Evolutionary conservation across 2,113 vertebrate species (phyloP), one percentile per base, ranked within the genome.

Genomic region (Antennarius striatus): DNA sequence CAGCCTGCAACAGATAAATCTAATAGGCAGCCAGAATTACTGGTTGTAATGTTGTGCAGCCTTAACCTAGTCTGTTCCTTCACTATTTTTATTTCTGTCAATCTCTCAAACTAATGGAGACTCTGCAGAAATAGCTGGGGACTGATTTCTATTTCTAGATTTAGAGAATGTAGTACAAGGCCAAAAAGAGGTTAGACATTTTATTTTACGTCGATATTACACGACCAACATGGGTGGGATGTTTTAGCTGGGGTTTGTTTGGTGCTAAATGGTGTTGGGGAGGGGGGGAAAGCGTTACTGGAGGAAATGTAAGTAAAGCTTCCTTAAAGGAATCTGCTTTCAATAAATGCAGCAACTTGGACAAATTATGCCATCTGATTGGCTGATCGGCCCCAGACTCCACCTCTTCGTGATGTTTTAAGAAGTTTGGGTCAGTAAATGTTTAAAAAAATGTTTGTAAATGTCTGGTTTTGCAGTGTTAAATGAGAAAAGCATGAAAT

Each of bases 11-110:
- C 85, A 83, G 87, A 93, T 92, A 88, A 92, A 93, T 93, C 88
- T 91, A 87, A 83, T 55, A 90, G 91, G 89, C 90, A 91, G 88
- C 81, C 79, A 82, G 84, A 91, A 93, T 93, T 92, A 89, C 89
- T 91, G 87, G 82, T 90, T 85, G 89, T 93, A 87, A 93, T 92
- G 90, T 92, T 84, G 83, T 86, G 78, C 86, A 88, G 86, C 90
- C 85, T 90, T 89, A 90, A 90, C 88, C 87, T 77, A 87, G 85
- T 84, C 83, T 77, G 75, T 73, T 75, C 75, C 69, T 67, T 78
- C 71, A 67, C 80, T 69, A 57, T 78, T 83, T 82, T 80, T 86
- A 79, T 88, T 75, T 82, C 76, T 87, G 79, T 84, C 80, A 84
- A 75, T 85, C 84, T 86, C 57, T 82, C 77, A 89, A 75, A 80